Conservation (phyloP, 1,140 invertebrate species). For the Akabosia matsudoensis region DNA sequence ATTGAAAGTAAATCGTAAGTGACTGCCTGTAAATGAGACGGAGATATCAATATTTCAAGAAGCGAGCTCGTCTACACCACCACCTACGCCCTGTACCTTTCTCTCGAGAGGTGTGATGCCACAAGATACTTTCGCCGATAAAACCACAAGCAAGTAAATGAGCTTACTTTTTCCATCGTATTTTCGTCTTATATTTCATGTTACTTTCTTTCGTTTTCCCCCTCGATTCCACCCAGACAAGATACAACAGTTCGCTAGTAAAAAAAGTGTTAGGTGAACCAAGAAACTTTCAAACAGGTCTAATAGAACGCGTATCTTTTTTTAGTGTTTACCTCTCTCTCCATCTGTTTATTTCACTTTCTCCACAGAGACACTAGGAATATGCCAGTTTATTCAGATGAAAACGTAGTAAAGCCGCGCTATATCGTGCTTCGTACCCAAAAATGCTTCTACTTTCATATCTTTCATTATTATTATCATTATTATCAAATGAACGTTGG, state of each 20-base stretch:
- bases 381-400: neutral
- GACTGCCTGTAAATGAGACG: too few species aligned
- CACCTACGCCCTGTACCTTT: too few species aligned
- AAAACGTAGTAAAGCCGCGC: neutral
- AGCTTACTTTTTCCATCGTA: neutral
- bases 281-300: too few species aligned
- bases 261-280: neutral
- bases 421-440: neutral
- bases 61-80: too few species aligned
- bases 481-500: neutral
- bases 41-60: too few species aligned
- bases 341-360: neutral
- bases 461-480: neutral
- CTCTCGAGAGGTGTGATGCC: too few species aligned
- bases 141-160: conserved; percentile 13
- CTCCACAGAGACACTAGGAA: neutral
- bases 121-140: neutral
- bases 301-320: too few species aligned
- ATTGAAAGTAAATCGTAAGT: too few species aligned
- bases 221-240: neutral
- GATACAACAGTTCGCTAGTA: neutral
- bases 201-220: neutral
- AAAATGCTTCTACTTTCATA: neutral
- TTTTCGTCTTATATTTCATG: neutral
- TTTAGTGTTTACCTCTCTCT: neutral